phyloP scores from a whole-genome alignment of 2,113 vertebrate species.

The Talpa occidentalis region DNA sequence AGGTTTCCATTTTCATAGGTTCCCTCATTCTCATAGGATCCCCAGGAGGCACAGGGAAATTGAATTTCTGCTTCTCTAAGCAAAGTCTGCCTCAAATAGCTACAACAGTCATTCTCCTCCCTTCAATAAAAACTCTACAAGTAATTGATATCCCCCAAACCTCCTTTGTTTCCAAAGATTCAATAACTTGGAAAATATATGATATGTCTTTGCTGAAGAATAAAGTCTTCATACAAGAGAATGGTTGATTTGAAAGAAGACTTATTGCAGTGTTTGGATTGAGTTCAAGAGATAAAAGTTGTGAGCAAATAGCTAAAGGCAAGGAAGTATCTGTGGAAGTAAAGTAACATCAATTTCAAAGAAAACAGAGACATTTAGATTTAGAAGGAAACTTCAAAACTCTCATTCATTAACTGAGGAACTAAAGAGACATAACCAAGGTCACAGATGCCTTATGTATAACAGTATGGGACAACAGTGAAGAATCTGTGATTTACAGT shows the following conservation, averaged over 20 bases:
- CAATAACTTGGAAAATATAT: background rate
- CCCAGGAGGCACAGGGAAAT: background rate
- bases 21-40: background rate
- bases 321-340: background rate
- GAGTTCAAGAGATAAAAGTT: background rate
- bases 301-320: background rate
- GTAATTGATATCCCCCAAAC: background rate
- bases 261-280: background rate
- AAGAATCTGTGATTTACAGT: background rate
- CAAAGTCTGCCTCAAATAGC: background rate
- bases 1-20: background rate
- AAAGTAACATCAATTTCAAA: background rate
- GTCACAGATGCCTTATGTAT: background rate
- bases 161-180: background rate
- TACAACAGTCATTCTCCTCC: background rate
- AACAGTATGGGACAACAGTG: background rate
- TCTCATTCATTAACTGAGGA: background rate
- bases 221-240: background rate
- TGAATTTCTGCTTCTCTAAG: background rate
- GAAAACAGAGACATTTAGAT: background rate
- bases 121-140: background rate
- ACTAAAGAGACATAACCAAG: background rate
- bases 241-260: background rate
- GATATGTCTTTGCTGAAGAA: background rate
- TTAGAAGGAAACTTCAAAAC: conserved; percentile 17